Percentiles rank a stretch among this genome's conserved stretches.
These are phyloP conservation scores for Agrotis puta DNA, from an alignment of 2,888 invertebrate species.

Conservation along the genomic window DNA sequence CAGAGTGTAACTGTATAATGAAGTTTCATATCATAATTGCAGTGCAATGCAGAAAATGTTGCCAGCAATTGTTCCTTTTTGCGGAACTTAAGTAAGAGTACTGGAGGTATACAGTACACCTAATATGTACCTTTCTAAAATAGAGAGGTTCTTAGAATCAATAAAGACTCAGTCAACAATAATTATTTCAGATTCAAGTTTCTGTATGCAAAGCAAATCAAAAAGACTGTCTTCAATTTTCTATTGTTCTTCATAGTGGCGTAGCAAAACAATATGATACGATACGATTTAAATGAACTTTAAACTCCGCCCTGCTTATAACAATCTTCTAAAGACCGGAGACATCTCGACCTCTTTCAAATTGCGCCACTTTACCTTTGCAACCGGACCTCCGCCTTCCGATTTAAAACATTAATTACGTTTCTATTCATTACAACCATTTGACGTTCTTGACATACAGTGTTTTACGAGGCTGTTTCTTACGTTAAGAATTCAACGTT, in stretches of 20 bases:
- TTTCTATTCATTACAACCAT: neutral
- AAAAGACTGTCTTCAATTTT: neutral
- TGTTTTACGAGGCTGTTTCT: constrained; percentile 10
- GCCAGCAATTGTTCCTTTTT: constrained; percentile 45
- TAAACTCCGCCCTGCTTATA: neutral
- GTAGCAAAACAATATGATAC: neutral
- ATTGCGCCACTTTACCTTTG: constrained; percentile 3
- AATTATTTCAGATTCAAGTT: constrained; percentile 8
- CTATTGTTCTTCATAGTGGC: too few relatives aligned
- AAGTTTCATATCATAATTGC: constrained; percentile 64
- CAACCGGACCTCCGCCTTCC: constrained; percentile 34
- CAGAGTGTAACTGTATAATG: constrained; percentile 75
- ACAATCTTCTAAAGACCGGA: neutral
- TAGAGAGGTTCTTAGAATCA: neutral
- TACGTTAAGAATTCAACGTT: constrained; percentile 34
- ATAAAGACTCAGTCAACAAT: neutral
- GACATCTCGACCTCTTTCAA: constrained; percentile 10
- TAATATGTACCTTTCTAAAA: neutral
- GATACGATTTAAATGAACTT: neutral
- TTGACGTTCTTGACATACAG: constrained; percentile 44
- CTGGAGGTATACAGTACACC: constrained; percentile 11
- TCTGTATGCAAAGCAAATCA: neutral
- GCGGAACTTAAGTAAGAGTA: constrained; percentile 42
- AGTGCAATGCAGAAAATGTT: constrained; percentile 52
- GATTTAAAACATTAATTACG: constrained; percentile 6